phyloP scores from a whole-genome alignment of 2,888 invertebrate species.

The Diplolepis rosae region DNA sequence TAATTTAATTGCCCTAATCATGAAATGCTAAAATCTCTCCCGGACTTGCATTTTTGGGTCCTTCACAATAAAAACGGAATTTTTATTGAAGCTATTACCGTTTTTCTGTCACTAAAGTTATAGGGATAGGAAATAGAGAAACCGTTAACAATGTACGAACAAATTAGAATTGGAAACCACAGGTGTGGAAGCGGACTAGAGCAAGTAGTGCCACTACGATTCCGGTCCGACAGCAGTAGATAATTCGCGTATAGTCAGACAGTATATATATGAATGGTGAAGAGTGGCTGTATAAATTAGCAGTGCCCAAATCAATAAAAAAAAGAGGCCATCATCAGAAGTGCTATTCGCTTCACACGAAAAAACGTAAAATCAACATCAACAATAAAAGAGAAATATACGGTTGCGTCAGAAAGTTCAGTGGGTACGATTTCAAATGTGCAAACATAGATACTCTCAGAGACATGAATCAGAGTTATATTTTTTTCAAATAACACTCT shows the following conservation, averaged over 20 bases:
- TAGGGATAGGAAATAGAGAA: not conserved
- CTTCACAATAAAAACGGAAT: too few relatives aligned
- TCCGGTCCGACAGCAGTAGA: conserved; percentile 3
- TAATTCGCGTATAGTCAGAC: conserved; percentile 16
- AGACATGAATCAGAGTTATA: too few relatives aligned
- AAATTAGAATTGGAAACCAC: not conserved
- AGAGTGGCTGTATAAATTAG: conserved; percentile 11
- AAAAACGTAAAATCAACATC: conserved; percentile 8
- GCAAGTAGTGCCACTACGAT: conserved; percentile 10
- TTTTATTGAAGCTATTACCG: not conserved
- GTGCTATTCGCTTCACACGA: conserved; percentile 10
- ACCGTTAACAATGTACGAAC: not conserved
- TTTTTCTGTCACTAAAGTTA: not conserved
- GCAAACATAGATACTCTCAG: too few relatives aligned
- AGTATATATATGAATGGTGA: not conserved
- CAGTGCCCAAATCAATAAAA: not conserved
- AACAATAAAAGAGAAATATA: not conserved
- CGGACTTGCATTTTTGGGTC: too few relatives aligned
- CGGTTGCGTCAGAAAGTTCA: not conserved
- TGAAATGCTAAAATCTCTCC: too few relatives aligned
- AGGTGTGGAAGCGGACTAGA: not conserved
- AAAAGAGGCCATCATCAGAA: conserved; percentile 15
- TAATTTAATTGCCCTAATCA: too few relatives aligned
- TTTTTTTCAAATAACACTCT: too few relatives aligned
- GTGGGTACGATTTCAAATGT: too few relatives aligned